Conservation (phyloP, 2,888 invertebrate genomes). For the Lamproptera curius region DNA sequence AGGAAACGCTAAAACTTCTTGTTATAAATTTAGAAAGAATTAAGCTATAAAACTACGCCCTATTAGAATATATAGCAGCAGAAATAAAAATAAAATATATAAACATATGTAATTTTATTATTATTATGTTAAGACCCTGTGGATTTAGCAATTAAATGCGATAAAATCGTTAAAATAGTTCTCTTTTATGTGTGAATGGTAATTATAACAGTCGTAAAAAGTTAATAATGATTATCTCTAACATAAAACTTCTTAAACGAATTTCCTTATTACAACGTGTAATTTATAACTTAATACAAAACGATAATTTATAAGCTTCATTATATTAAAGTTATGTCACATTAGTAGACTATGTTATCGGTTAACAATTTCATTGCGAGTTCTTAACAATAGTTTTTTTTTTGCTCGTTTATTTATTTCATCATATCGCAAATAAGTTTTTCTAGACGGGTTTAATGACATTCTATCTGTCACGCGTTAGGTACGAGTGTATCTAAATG, state of each 20-base stretch:
- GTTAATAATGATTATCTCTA: neutral
- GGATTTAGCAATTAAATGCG: too few species aligned
- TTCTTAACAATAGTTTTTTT: constrained; percentile 25
- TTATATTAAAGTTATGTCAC: constrained; percentile 21
- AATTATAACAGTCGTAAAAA: too few species aligned
- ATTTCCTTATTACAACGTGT: constrained; percentile 10
- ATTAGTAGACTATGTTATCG: constrained; percentile 26
- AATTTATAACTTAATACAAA: constrained; percentile 15
- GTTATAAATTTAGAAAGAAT: too few species aligned
- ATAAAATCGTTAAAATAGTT: neutral
- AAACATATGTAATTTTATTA: too few species aligned
- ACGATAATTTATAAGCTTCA: constrained; percentile 8
- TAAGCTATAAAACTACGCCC: too few species aligned
- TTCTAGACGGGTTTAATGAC: constrained; percentile 17
- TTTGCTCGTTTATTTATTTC: constrained; percentile 14
- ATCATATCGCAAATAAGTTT: constrained; percentile 9
- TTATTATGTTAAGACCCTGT: too few species aligned
- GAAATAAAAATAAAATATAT: too few species aligned
- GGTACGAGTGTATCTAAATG: neutral
- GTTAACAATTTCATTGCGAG: constrained; percentile 23
- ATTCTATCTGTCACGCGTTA: constrained; percentile 9
- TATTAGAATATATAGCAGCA: too few species aligned
- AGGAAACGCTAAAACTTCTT: too few species aligned
- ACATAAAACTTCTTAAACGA: neutral
- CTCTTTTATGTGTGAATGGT: neutral